These are phyloP conservation scores for Drosophila tristis DNA, from an alignment of 1,140 invertebrate genomes.

Conservation along the genomic window DNA sequence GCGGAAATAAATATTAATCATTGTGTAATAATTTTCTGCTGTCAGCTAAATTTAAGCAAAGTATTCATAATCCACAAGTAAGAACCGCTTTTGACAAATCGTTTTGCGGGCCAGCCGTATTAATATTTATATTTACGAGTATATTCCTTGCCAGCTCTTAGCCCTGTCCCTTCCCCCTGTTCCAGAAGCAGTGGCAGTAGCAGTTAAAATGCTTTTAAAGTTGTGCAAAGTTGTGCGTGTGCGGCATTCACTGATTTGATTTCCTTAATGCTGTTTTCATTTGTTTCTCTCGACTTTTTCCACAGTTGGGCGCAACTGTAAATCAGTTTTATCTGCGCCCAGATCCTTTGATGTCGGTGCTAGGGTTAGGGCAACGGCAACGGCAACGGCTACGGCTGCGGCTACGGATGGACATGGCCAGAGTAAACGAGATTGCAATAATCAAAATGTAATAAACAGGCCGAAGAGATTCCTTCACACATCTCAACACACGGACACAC, in stretches of 20 bases:
- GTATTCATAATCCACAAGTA: slow-evolving; percentile 83
- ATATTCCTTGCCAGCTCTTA: slow-evolving; percentile 6
- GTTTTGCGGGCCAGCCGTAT: slow-evolving; percentile 59
- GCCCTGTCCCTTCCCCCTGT: slow-evolving; percentile 27
- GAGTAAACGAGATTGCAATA: slow-evolving; percentile 69
- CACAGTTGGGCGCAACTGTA: slow-evolving; percentile 36
- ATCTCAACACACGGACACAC: slow-evolving; percentile 3
- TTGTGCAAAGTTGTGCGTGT: slow-evolving; percentile 20
- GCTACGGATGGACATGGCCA: background rate
- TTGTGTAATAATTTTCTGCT: slow-evolving; percentile 83
- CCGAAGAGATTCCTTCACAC: slow-evolving; percentile 54
- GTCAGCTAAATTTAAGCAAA: slow-evolving; percentile 83
- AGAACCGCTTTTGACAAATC: slow-evolving; percentile 83
- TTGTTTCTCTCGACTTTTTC: slow-evolving; percentile 15
- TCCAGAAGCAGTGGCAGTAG: slow-evolving; percentile 6
- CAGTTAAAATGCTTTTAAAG: slow-evolving; percentile 55
- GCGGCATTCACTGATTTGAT: slow-evolving; percentile 37
- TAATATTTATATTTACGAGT: slow-evolving; percentile 50
- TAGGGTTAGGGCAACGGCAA: too few species aligned
- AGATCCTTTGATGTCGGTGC: slow-evolving; percentile 39
- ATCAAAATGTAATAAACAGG: slow-evolving; percentile 75
- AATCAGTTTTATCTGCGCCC: slow-evolving; percentile 52
- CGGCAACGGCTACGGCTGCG: too few species aligned
- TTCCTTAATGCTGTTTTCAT: slow-evolving; percentile 21
- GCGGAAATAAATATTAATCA: slow-evolving; percentile 83